Evolutionary conservation across 1,140 invertebrate species (phyloP).

Genomic region (Halyomorpha halys): DNA sequence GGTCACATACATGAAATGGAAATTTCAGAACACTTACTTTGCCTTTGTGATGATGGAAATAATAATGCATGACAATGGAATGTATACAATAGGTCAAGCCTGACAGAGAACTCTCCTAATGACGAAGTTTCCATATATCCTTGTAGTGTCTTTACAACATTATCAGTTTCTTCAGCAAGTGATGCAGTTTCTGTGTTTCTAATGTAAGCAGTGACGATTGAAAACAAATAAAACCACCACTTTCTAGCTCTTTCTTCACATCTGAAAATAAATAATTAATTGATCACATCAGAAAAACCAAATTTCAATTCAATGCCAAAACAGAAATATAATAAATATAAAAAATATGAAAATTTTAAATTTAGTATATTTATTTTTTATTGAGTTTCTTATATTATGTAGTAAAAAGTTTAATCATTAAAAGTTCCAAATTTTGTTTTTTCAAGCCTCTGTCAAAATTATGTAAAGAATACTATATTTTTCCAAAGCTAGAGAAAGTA

Average conservation of each 20-base stretch:
- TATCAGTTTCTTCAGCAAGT: conserved; percentile 22
- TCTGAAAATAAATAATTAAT: conserved; percentile 35
- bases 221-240: conserved; percentile 86
- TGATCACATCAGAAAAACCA: background rate
- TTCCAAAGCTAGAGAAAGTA: too few relatives aligned
- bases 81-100: conserved; percentile 65
- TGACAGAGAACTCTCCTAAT: conserved; percentile 68
- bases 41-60: conserved; percentile 37
- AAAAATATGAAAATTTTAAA: background rate
- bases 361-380: too few relatives aligned
- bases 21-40: conserved; percentile 35
- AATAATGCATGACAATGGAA: conserved; percentile 65
- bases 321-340: background rate
- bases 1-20: too few relatives aligned
- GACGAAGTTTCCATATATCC: conserved; percentile 76
- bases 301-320: background rate
- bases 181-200: conserved; percentile 14
- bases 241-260: conserved; percentile 53
- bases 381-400: too few relatives aligned
- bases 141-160: conserved; percentile 50
- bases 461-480: too few relatives aligned
- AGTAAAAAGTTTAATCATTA: too few relatives aligned
- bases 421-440: too few relatives aligned
- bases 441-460: too few relatives aligned
- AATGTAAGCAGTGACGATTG: conserved; percentile 47